These are phyloP conservation scores for Lasioglossum villosulum DNA, from an alignment of 2,888 invertebrate species.

Conservation along the genomic window DNA sequence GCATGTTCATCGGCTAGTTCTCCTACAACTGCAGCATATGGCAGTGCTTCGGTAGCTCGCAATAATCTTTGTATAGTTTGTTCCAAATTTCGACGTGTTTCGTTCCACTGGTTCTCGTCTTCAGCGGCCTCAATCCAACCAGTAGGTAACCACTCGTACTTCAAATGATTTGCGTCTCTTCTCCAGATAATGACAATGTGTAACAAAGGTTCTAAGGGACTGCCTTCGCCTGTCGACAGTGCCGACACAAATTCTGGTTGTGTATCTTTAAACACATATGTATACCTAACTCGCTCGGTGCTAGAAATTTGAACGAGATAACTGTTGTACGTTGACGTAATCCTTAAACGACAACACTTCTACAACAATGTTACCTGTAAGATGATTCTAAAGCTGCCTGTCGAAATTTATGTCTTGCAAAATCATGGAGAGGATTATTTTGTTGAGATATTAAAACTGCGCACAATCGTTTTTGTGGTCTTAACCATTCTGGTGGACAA, in stretches of 20 bases:
- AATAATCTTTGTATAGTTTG: constrained; percentile 90
- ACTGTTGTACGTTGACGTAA: not conserved
- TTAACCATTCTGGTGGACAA: constrained; percentile 95
- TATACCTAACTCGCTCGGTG: constrained; percentile 90
- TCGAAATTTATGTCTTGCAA: constrained; percentile 89
- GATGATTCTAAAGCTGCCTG: constrained; percentile 89
- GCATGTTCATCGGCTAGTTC: constrained; percentile 83
- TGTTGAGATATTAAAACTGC: constrained; percentile 92
- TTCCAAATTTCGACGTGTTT: constrained; percentile 90
- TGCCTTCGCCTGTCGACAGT: constrained; percentile 87
- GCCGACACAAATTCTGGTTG: constrained; percentile 94
- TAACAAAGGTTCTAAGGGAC: constrained; percentile 88
- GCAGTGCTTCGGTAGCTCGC: constrained; percentile 90
- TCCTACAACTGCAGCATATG: constrained; percentile 91
- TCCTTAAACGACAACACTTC: not conserved
- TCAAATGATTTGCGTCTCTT: constrained; percentile 92
- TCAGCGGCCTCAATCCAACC: constrained; percentile 86
- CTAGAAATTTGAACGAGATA: constrained; percentile 64
- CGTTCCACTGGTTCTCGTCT: constrained; percentile 87
- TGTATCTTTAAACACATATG: constrained; percentile 94
- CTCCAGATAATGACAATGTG: constrained; percentile 96
- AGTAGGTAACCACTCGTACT: constrained; percentile 95
- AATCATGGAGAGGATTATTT: constrained; percentile 87
- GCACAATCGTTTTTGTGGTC: constrained; percentile 90
- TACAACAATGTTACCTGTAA: constrained; percentile 85